Evolutionary conservation across 92 coral and sea anemone genomes (phyloP).

Genomic region (Diadumene lineata): DNA sequence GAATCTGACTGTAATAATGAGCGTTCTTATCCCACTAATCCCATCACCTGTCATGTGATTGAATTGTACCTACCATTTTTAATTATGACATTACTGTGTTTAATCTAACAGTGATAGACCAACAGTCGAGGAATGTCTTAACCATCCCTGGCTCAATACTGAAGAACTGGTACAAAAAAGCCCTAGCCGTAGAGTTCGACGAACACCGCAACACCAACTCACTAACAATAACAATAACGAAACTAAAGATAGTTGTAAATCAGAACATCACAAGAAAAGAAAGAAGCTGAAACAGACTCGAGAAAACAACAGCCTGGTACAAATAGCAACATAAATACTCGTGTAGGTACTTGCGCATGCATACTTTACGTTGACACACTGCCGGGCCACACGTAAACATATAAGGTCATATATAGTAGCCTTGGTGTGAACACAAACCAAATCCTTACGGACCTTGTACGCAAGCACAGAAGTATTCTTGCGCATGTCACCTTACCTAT

Average conservation of each 20-base stretch:
- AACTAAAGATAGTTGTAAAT: constrained; percentile 46
- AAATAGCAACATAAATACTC: constrained; percentile 22
- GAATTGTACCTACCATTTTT: not conserved
- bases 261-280: constrained; percentile 64
- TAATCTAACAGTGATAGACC: constrained; percentile 60
- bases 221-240: constrained; percentile 5
- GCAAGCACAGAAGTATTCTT: not conserved
- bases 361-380: not conserved
- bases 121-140: constrained; percentile 73
- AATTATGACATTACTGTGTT: not conserved
- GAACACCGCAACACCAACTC: constrained; percentile 23
- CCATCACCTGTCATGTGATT: too few relatives aligned
- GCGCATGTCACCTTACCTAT: not conserved
- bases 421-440: too few relatives aligned
- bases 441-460: not conserved
- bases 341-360: constrained; percentile 16
- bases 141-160: constrained; percentile 88
- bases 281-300: constrained; percentile 64
- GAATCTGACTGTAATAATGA: too few relatives aligned
- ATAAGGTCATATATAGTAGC: not conserved
- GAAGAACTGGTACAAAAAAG: constrained; percentile 83
- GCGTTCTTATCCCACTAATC: too few relatives aligned
- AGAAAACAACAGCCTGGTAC: constrained; percentile 37
- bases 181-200: constrained; percentile 69
- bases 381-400: not conserved